phyloP scores from a whole-genome alignment of 2,113 vertebrate species.

The Lonchura striata region DNA sequence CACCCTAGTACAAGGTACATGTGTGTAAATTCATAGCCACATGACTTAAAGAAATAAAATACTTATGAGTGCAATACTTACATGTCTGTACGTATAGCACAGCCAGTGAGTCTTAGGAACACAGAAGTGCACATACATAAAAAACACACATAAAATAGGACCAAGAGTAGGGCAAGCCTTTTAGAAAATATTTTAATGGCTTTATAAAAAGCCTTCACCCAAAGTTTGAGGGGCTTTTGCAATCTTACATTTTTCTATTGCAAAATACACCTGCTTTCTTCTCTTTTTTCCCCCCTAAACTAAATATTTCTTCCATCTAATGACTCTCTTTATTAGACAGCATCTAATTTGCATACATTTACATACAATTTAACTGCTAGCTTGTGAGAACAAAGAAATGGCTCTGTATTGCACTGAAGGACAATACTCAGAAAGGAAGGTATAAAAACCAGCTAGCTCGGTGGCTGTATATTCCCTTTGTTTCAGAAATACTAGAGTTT shows the following conservation, averaged over 20 bases:
- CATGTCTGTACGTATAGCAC: background rate
- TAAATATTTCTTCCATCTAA: conserved; percentile 89
- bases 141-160: conserved; percentile 57
- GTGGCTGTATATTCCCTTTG: conserved; percentile 79
- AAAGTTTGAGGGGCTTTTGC: conserved; percentile 73
- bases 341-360: conserved; percentile 87
- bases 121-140: background rate
- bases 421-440: conserved; percentile 80
- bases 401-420: conserved; percentile 82
- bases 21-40: background rate
- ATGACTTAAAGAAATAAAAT: background rate
- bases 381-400: conserved; percentile 85
- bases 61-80: background rate
- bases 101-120: background rate
- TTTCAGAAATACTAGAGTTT: conserved; percentile 77
- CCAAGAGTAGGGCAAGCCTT: conserved; percentile 61
- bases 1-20: background rate
- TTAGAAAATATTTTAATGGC: conserved; percentile 75
- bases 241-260: conserved; percentile 76
- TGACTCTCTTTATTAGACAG: conserved; percentile 87
- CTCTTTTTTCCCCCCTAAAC: conserved; percentile 69
- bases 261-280: conserved; percentile 82
- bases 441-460: conserved; percentile 77
- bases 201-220: conserved; percentile 69
- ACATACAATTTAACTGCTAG: conserved; percentile 87